These are phyloP conservation scores for Neodon shergylaensis DNA, from an alignment of 2,113 vertebrate genomes.

Conservation along the genomic window DNA sequence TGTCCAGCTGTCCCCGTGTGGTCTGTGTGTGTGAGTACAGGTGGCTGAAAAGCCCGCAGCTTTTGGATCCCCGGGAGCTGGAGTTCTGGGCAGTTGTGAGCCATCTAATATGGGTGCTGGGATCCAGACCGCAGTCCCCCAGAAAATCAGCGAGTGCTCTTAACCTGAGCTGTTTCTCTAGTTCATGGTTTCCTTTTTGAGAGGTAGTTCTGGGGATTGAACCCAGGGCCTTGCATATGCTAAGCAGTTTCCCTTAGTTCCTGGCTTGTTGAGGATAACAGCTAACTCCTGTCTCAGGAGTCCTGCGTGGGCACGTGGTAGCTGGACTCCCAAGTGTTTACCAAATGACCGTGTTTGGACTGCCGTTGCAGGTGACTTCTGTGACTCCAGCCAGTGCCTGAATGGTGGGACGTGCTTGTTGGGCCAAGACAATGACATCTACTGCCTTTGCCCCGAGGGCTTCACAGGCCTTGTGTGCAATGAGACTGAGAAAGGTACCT, in stretches of 20 bases:
- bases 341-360: background rate
- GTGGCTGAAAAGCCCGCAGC: background rate
- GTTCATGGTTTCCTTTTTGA: too few species aligned
- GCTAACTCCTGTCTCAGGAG: background rate
- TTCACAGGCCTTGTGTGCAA: conserved; percentile 93
- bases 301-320: fast-evolving
- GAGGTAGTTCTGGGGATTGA: background rate
- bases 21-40: background rate
- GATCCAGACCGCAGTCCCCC: background rate
- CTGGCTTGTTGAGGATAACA: background rate
- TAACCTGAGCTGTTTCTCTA: background rate
- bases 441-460: conserved; percentile 94
- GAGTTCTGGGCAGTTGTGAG: background rate
- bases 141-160: background rate
- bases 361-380: conserved; percentile 90
- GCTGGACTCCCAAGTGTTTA: background rate
- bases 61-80: background rate
- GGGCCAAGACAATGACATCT: conserved; percentile 87
- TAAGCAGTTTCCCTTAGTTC: background rate
- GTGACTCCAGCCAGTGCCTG: conserved; percentile 90
- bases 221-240: background rate
- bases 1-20: background rate
- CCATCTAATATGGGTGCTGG: background rate
- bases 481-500: conserved; percentile 91
- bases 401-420: conserved; percentile 95